phyloP scores from a whole-genome alignment of 2,113 vertebrate species.

The Thinocorus orbignyianus region DNA sequence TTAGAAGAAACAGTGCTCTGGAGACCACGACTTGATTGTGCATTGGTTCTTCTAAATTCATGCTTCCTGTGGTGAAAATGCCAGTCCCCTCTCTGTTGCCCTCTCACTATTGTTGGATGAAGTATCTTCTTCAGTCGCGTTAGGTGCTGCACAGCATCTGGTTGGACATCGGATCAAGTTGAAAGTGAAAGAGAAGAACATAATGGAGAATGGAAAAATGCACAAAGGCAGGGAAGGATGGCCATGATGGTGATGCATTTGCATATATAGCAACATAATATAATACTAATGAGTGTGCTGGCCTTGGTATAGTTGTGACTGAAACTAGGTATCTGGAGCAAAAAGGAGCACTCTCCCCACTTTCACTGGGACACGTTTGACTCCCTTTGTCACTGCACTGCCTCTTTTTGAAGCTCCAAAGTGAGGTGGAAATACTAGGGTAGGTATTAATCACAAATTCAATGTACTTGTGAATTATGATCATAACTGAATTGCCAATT shows the following conservation, averaged over 20 bases:
- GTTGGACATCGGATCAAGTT: not conserved
- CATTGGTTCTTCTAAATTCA: not conserved
- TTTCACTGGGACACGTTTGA: not conserved
- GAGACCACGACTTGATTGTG: not conserved
- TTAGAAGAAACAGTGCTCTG: not conserved
- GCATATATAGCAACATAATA: not conserved
- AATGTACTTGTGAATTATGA: not conserved
- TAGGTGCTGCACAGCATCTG: not conserved
- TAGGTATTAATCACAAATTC: not conserved
- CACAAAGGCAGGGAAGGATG: not conserved
- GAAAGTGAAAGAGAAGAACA: not conserved
- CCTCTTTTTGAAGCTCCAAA: not conserved
- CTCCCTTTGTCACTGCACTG: not conserved
- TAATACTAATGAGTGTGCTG: not conserved
- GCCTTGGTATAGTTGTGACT: not conserved
- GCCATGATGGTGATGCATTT: too few species aligned
- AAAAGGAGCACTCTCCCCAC: not conserved
- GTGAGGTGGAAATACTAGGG: not conserved
- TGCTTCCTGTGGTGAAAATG: not conserved
- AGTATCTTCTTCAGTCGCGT: accelerated
- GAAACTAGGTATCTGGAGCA: not conserved
- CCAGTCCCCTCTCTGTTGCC: not conserved
- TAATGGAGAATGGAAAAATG: not conserved
- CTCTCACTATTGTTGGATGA: not conserved
- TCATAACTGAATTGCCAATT: not conserved